Evolutionary conservation across 2,797 vertebrate species (phyloP), one percentile per base, ranked within the genome.

Genomic region (Aeoliscus strigatus): DNA sequence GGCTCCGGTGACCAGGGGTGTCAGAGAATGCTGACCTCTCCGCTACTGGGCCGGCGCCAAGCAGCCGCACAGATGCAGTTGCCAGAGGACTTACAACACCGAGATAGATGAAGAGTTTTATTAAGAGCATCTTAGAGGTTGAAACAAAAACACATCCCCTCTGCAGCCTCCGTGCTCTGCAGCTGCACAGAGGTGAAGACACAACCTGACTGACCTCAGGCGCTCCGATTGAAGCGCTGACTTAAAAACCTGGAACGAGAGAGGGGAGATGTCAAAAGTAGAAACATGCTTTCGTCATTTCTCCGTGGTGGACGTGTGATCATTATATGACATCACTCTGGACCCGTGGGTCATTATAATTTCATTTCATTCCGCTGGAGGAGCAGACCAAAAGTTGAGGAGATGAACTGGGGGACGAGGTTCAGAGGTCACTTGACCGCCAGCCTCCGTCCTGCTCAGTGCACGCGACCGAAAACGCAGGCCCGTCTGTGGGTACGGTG

Each of bases 51-150:
- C 37, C 37, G 13, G 45, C 46, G 76, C 57, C 67, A 65, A 70
- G 61, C 65, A 81, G 74, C 59, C 49, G 67, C 58, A 75, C 60
- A 69, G 32, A 70, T 31, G 52, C 24, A 4, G 33, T 33, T 14
- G 51, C 69, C 73, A 71, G 55, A 64, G 61, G 45, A 57, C 63
- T 73, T 54, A 78, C 54, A 40, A 55, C 70, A 68, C 50, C 6
- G 49, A 58, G 70, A 76, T 57, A 60, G 61, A 81, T 70, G 63
- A 59, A 75, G 60, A 64, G 48, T 70, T 75, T 70, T 47, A 66
- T 36, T 69, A 58, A 46, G 27, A 56, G 43, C 31, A 51, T 61
- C 60, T 62, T 73, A 50, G 54, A 64, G 66, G 44, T 23, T 66
- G 63, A 56, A 66, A 30, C 3, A 13, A 2, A 30, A 2, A n/a